Base-by-base conservation (phyloP, 1,140 invertebrate species). In the Rhizoglyphus robini region DNA sequence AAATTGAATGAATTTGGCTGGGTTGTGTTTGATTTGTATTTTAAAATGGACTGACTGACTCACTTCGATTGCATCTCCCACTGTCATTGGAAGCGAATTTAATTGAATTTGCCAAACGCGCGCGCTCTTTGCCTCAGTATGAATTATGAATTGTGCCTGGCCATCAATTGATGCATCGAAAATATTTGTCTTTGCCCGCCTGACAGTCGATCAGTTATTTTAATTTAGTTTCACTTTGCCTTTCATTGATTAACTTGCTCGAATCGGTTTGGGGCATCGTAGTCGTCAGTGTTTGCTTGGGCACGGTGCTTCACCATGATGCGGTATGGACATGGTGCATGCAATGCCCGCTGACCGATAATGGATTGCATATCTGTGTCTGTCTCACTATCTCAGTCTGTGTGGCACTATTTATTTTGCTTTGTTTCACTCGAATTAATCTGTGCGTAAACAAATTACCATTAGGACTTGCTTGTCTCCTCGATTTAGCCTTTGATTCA, bases 401-500 rank as follows among this genome's bases (percentile, higher is more conserved):
- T n/a, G n/a, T n/a, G n/a, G 15, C 51, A 54, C 51, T 54, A 54
- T 54, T 54, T 54, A 54, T 54, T 8, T 54, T 54, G 51, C 51
- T 54, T 54, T 54, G 51, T 54, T 54, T 54, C 51, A 54, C 51
- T 54, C 51, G 51, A 54, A 54, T 54, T 54, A 54, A 54, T 54
- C 51, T 54, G 20, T 5, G 51, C 51, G 51, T 54, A 54, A 54
- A 54, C 51, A 54, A 54, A 54, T 54, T 54, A 20, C 51, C 51
- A 54, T 54, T 54, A 54, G 51, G 51, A 54, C 23, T 32, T 20
- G 41, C 23, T 8, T 54, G 51, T 54, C 51, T 5, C 51, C 8
- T 54, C 23, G 15, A 27, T 54, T 54, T 54, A 54, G 23, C 51
- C 51, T 88, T 0, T 88, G 51, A 62, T 49, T 49, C 31, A 62